phyloP scores from a whole-genome alignment of 2,888 invertebrate genomes.

The Oligia latruncula region DNA sequence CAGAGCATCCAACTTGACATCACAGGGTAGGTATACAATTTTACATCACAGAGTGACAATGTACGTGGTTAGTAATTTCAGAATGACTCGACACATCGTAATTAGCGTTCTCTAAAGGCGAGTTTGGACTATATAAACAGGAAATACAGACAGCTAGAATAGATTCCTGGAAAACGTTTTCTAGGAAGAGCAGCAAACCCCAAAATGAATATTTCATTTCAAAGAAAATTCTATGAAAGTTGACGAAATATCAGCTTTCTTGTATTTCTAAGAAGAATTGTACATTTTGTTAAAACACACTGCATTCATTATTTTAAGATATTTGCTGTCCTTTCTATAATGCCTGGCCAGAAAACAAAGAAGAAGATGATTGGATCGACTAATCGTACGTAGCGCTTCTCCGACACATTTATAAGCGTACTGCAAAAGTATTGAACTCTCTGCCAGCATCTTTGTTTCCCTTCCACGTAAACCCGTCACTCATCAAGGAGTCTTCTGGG shows the following conservation, averaged over 20 bases:
- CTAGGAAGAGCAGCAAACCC: neutral
- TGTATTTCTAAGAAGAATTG: neutral
- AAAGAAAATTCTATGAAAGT: neutral
- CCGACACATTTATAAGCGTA: neutral
- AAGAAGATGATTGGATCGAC: neutral
- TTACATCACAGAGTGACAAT: conserved; percentile 36
- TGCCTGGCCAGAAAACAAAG: neutral
- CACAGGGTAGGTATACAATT: conserved; percentile 32
- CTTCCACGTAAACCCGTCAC: neutral
- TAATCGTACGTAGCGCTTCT: neutral
- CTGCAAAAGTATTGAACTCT: neutral
- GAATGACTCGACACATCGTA: conserved; percentile 32
- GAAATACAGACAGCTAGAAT: neutral
- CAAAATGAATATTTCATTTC: neutral
- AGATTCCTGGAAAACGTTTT: neutral
- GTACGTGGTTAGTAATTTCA: conserved; percentile 38
- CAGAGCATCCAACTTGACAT: conserved; percentile 47
- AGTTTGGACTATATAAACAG: neutral
- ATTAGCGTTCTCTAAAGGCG: conserved; percentile 37
- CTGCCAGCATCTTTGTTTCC: neutral
- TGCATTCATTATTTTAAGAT: neutral
- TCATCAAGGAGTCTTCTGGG: neutral
- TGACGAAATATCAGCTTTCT: neutral
- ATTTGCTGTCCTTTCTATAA: neutral
- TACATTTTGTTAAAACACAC: neutral